Evolutionary conservation across 2,888 invertebrate species (phyloP), one percentile per base, ranked within the genome.

Genomic region (Idaea aversata): DNA sequence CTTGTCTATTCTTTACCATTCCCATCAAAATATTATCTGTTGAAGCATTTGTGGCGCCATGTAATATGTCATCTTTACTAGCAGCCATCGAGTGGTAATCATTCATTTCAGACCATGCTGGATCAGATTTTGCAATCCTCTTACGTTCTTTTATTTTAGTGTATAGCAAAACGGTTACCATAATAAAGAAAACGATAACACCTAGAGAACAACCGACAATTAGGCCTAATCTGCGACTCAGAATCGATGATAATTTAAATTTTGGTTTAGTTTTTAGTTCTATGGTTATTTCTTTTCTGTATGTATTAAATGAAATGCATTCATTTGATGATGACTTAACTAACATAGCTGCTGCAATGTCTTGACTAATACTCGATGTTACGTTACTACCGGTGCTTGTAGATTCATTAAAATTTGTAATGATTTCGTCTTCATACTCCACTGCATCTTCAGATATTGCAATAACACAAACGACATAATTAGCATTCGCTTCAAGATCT

Each of bases 1-100:
- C 75, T 78, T 84, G 88, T 71, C 86, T 84, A 82, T 79, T 88
- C 80, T 91, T 92, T 74, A 86, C 76, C 87, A 90, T 90, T 76
- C 93, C 92, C 80, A 92, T 80, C 75, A 93, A 85, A 81, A 93
- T 93, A 75, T 93, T 93, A 83, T 93, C 93, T 36, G 93, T 92
- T 61, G 93, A 93, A 73, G 91, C 91, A 59, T 90, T 88, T 15
- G 83, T 92, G 35, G 91, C 91, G 77, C 86, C 83, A 75, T 91
- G 88, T 75, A 91, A 76, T 73, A 92, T 84, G 71, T 93, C 91
- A 66, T 93, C 93, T 77, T 91, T 93, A 75, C 93, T 93, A 63
- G 88, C 88, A 63, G 88, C 88, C 80, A 91, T 86, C 16, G 91
- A 92, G 79, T 90, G 90, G 69, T 91, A 93, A 74, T 93, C 91